Base-by-base conservation (phyloP, 2,113 vertebrate genomes). In the Eublepharis macularius region DNA sequence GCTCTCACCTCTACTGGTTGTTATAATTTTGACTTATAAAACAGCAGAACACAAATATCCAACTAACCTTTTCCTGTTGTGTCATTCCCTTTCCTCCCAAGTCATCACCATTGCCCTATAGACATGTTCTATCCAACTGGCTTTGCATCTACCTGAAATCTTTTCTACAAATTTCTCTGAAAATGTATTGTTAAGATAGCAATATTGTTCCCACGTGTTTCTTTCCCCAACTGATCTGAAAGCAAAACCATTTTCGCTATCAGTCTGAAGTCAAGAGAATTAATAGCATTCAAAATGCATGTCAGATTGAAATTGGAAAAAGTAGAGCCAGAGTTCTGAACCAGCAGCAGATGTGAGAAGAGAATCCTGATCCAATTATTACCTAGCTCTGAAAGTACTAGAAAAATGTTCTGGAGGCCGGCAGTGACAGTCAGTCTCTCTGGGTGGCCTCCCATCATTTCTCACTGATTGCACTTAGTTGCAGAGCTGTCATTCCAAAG, bases 201-300 rank as follows among this genome's bases (percentile, higher is more conserved):
- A 80, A 86, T 93, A 92, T 91, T 92, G 85, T 86, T 94, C 90
- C 93, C 94, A 92, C 80, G 85, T 94, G 91, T 90, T 88, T 89
- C 86, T 89, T 51, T 80, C 86, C 88, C 84, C 49, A 87, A 86
- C 84, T 87, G 86, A 84, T 93, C 94, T 88, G 89, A 90, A 90
- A 76, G 83, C n/a, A 39, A 89, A 2, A 88, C 90, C 90, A 82
- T 90, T 92, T 92, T 90, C 80, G 85, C 49, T 89, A 90, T 93
- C 92, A 51, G 79, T 43, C 91, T 93, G 34, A 90, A 89, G 79
- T 84, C 82, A 85, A 54, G 63, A 36, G 86, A 94, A 90, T 90
- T 90, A 92, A 94, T 93, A 92, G 89, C 24, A 45, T 86, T 92
- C 85, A 83, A 82, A 90, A 92, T 70, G 21, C 83, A 78, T 75